Evolutionary conservation across 2,888 invertebrate genomes (phyloP).

Genomic region (Drosophila koepferae): DNA sequence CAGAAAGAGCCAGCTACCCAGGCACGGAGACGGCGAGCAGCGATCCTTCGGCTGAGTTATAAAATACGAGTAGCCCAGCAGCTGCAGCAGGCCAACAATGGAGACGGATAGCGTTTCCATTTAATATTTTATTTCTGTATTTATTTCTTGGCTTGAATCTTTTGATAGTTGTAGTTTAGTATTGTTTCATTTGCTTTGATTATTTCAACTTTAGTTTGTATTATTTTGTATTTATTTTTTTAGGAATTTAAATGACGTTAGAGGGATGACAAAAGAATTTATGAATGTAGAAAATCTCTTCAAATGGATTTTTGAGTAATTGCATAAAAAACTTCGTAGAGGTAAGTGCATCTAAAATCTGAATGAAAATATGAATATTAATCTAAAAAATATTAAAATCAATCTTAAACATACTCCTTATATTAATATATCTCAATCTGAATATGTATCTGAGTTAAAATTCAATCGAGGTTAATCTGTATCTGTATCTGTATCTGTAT

Average conservation of each 20-base stretch:
- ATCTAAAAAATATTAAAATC: no score
- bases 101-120: constrained; percentile 58
- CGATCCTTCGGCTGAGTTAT: constrained; percentile 65
- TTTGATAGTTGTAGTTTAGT: background rate
- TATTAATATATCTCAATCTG: no score
- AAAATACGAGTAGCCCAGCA: constrained; percentile 68
- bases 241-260: background rate
- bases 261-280: background rate
- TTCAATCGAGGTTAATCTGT: background rate
- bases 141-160: background rate
- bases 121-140: background rate
- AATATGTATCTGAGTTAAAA: no score
- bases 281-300: no score
- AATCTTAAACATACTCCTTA: no score
- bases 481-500: constrained; percentile 2
- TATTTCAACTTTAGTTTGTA: background rate
- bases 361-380: no score
- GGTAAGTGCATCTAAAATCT: no score
- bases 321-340: no score
- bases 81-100: constrained; percentile 62
- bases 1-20: constrained; percentile 76
- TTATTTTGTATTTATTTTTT: background rate
- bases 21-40: constrained; percentile 71
- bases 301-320: no score
- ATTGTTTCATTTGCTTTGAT: background rate